Evolutionary conservation across 2,797 vertebrate species (phyloP), one percentile per base, ranked within the genome.

Genomic region (Danio aesculapii): DNA sequence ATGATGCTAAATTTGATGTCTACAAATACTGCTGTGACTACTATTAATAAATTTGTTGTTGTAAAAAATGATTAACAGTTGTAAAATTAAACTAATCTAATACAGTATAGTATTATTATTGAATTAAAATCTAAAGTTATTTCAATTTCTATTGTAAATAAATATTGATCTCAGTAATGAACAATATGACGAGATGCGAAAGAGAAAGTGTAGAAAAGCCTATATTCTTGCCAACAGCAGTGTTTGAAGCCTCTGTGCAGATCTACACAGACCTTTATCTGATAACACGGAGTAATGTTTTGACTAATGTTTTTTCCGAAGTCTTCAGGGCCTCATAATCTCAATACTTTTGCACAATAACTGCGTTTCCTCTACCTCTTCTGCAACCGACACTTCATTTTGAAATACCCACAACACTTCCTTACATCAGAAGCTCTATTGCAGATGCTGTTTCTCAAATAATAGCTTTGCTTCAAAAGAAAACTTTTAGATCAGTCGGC

Each of bases 401-500:
- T 71, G 47, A 70, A 61, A 71, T 55, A 5, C 3, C 0, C 1
- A 3, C 16, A 44, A 21, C 19, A 8, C 46, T 70, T 61, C 44
- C n/a, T 16, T 49, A 41, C 9, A n/a, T 10, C 0, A 55, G 52
- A 62, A 55, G 14, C 17, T 59, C 19, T 43, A 14, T 52, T 74
- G 49, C n/a, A 16, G 14, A 5, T 14, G n/a, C 1, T 16, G 14
- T 13, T 59, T 57, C 6, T 53, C 30, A 6, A 62, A 6, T 58
- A 49, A 55, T 73, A 46, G n/a, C 39, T 70, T 78, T 50, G 30
- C 43, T 49, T 63, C 43, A 50, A 71, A 81, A 70, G 59, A 68
- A 47, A 74, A 69, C 30, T 73, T 80, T 80, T 30, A 73, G 2
- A 72, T 77, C 19, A 69, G 57, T 63, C 73, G n/a, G 39, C 49